Percentiles rank a stretch among this genome's conserved stretches.
phyloP scores from a whole-genome alignment of 2,113 vertebrate species.

The Hemiprocne comata region DNA sequence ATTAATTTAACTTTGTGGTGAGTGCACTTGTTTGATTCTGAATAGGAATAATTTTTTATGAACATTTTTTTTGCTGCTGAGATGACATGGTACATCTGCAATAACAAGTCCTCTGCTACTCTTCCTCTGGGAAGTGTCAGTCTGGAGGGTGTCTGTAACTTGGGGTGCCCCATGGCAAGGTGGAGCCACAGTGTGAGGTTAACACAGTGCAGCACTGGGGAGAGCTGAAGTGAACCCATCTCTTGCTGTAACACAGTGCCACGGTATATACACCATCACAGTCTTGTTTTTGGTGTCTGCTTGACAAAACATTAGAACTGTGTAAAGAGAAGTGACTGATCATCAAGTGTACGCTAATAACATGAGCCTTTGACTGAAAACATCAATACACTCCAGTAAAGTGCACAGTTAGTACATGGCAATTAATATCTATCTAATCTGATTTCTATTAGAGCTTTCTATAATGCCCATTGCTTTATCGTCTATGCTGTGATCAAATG shows the following conservation, averaged over 20 bases:
- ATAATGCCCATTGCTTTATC: slow-evolving; percentile 11
- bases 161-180: not conserved
- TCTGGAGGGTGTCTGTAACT: not conserved
- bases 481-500: slow-evolving; percentile 20
- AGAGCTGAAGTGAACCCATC: not conserved
- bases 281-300: not conserved
- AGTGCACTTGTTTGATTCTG: not conserved
- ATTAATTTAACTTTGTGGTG: not conserved
- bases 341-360: slow-evolving; percentile 9
- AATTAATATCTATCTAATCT: slow-evolving; percentile 57
- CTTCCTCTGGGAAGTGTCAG: not conserved
- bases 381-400: slow-evolving; percentile 17
- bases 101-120: fast-evolving
- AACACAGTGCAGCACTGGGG: not conserved
- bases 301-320: not conserved
- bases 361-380: slow-evolving; percentile 25
- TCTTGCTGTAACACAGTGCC: not conserved
- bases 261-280: not conserved
- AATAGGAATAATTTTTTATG: not conserved
- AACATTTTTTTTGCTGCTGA: not conserved
- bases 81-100: not conserved
- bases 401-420: not conserved
- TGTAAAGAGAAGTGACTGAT: not conserved
- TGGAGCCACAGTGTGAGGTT: not conserved
- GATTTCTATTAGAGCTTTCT: slow-evolving; percentile 26